These are phyloP conservation scores for Caenorhabditis sp. DNA, from an alignment of 2,888 invertebrate genomes.

Conservation along the genomic window DNA sequence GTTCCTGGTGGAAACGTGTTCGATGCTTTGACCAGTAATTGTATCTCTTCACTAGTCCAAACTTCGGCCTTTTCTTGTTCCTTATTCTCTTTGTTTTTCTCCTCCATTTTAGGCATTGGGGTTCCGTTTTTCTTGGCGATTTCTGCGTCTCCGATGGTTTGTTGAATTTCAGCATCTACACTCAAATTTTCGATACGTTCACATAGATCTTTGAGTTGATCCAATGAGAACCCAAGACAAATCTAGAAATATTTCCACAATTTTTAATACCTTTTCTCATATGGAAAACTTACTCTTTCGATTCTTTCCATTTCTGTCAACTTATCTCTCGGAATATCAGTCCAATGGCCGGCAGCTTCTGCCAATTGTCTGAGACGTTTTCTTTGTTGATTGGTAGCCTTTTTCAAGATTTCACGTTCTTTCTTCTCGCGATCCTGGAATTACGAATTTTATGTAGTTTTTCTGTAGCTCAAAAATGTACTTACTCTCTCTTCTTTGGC, in stretches of 20 bases:
- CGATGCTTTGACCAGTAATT: slow-evolving; percentile 91
- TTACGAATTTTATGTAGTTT: slow-evolving; percentile 3
- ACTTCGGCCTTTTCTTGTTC: slow-evolving; percentile 60
- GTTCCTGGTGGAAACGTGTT: slow-evolving; percentile 97
- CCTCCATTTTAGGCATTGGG: slow-evolving; percentile 23
- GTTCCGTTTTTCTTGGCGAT: slow-evolving; percentile 26
- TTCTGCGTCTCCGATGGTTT: slow-evolving; percentile 43
- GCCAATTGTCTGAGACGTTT: slow-evolving; percentile 82
- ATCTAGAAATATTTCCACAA: slow-evolving; percentile 28
- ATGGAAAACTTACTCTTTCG: slow-evolving; percentile 38
- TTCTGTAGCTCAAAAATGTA: background rate
- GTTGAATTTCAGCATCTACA: slow-evolving; percentile 42
- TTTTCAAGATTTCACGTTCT: slow-evolving; percentile 69
- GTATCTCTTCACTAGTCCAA: slow-evolving; percentile 87
- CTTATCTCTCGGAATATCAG: slow-evolving; percentile 48
- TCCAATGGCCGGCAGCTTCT: slow-evolving; percentile 54
- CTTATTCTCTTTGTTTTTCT: slow-evolving; percentile 53
- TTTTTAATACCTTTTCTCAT: slow-evolving; percentile 8
- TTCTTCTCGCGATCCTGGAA: slow-evolving; percentile 65
- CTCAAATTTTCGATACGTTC: slow-evolving; percentile 46
- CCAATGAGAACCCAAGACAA: slow-evolving; percentile 54
- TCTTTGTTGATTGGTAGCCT: slow-evolving; percentile 81
- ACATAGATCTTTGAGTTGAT: slow-evolving; percentile 57
- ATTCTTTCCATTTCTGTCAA: slow-evolving; percentile 61
- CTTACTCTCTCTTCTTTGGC: slow-evolving; percentile 36